These are phyloP conservation scores for Hydrozoanthus tunicans DNA, from an alignment of 64 coral and sea anemone genomes.

Conservation along the genomic window DNA sequence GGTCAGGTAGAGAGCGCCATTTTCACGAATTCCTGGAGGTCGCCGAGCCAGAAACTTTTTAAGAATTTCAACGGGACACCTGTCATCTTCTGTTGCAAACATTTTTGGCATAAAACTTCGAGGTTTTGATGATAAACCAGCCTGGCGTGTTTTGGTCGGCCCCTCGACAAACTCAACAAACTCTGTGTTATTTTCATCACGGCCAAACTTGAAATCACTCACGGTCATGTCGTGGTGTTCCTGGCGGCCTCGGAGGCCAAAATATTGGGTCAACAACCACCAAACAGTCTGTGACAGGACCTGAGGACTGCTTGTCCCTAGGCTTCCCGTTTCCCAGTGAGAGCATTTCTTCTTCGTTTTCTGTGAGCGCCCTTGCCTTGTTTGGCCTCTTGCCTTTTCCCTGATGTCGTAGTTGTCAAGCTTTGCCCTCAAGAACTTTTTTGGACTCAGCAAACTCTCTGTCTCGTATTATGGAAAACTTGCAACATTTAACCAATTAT, in stretches of 20 bases:
- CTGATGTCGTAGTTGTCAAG: slow-evolving; percentile 14
- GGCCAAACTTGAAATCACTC: too few relatives aligned
- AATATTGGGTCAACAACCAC: too few relatives aligned
- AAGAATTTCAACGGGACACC: neutral
- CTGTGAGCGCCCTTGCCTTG: neutral
- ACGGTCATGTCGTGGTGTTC: too few relatives aligned
- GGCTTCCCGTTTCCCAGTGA: slow-evolving; percentile 36
- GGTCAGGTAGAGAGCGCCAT: neutral
- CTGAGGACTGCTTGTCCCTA: slow-evolving; percentile 10
- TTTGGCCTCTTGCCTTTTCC: slow-evolving; percentile 29
- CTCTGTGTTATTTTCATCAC: too few relatives aligned
- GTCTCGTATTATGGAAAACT: slow-evolving; percentile 22
- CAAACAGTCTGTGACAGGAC: too few relatives aligned
- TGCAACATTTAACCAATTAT: neutral
- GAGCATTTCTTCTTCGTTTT: neutral
- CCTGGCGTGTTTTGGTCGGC: too few relatives aligned
- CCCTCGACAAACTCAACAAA: too few relatives aligned
- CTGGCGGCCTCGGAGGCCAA: too few relatives aligned
- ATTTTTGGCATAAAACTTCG: neutral
- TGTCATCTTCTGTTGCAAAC: neutral
- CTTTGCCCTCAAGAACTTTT: slow-evolving; percentile 41
- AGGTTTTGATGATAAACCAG: too few relatives aligned
- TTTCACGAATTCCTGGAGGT: neutral
- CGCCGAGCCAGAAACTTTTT: neutral
- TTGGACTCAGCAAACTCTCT: slow-evolving; percentile 28